These are phyloP conservation scores for Timandra comae DNA, from an alignment of 2,888 invertebrate genomes.

Conservation along the genomic window DNA sequence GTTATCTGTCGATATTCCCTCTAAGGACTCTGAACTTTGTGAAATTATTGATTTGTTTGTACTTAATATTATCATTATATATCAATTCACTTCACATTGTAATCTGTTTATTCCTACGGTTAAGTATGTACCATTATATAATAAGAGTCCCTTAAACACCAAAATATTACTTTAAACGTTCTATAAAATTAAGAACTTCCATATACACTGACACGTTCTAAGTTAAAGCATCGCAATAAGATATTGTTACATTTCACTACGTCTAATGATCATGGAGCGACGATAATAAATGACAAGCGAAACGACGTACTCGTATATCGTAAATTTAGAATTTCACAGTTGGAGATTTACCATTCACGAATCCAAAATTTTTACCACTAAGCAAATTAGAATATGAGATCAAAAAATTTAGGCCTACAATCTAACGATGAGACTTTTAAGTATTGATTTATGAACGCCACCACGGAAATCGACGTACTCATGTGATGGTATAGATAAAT, in stretches of 20 bases:
- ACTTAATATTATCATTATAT: conserved; percentile 59
- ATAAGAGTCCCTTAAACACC: conserved; percentile 54
- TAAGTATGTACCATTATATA: conserved; percentile 48
- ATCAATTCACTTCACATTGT: conserved; percentile 27
- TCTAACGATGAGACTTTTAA: conserved; percentile 71
- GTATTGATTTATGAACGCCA: conserved; percentile 70
- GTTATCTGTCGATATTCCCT: conserved; percentile 67
- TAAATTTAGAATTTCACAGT: conserved; percentile 69
- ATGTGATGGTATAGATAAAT: conserved; percentile 70
- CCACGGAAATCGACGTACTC: conserved; percentile 54
- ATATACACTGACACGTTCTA: conserved; percentile 68
- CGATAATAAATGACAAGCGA: conserved; percentile 53
- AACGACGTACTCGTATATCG: conserved; percentile 52
- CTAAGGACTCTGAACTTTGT: conserved; percentile 57
- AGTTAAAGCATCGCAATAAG: conserved; percentile 77
- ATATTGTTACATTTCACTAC: conserved; percentile 71
- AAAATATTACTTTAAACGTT: conserved; percentile 57
- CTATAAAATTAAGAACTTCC: conserved; percentile 66
- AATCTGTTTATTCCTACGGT: conserved; percentile 48
- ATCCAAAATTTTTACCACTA: conserved; percentile 68
- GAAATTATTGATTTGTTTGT: conserved; percentile 58
- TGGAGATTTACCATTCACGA: conserved; percentile 63
- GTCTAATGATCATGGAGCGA: conserved; percentile 57
- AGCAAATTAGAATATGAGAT: conserved; percentile 77
- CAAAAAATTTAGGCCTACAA: conserved; percentile 75